Base-by-base conservation (phyloP, 1,140 invertebrate species). In the Drosophila guanche region DNA sequence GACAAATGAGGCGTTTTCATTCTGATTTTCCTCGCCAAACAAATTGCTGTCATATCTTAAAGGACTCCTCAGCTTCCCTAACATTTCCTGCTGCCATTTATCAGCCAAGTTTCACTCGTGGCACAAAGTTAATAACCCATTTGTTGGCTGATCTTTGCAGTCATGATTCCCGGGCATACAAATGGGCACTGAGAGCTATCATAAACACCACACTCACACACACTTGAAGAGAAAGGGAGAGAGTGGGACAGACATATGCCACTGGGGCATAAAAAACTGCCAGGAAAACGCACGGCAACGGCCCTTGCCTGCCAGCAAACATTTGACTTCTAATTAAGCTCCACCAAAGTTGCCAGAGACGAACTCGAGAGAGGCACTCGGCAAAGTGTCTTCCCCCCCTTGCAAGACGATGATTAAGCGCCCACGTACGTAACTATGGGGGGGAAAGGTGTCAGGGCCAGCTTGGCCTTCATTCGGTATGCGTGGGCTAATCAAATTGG, bases 321-420 rank as follows among this genome's bases (percentile, higher is more conserved):
- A 81, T 88, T 85, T 78, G 81, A 80, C 83, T 86, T 86, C 73
- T 85, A 85, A 85, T 85, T 85, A 85, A 85, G 62, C 37, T 20
- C 23, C 29, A 74, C 67, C 59, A 55, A 69, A 69, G 67, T 63
- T 70, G 43, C 54, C 62, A 54, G 8, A 0, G 8, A 3, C 33
- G 10, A 10, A 1, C 8, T 10, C 10, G 10, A 37, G 12, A 3
- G 33, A 37, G 12, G 33, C 33, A 37, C 33, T 37, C 33, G 8
- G 8, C 29, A 3, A 10, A 1, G 33, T 10, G 33, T 10, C 33
- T 10, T 33, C 33, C 61, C 61, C 55, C 1, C 16, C 16, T n/a
- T n/a, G 53, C 56, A 48, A 55, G 71, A 60, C 76, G 54, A 85
- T 80, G 80, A 85, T 85, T 85, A 85, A 86, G 81, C 69, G 68